These are phyloP conservation scores for Smutsia temminckii DNA, from an alignment of 2,797 vertebrate genomes.

Conservation along the genomic window DNA sequence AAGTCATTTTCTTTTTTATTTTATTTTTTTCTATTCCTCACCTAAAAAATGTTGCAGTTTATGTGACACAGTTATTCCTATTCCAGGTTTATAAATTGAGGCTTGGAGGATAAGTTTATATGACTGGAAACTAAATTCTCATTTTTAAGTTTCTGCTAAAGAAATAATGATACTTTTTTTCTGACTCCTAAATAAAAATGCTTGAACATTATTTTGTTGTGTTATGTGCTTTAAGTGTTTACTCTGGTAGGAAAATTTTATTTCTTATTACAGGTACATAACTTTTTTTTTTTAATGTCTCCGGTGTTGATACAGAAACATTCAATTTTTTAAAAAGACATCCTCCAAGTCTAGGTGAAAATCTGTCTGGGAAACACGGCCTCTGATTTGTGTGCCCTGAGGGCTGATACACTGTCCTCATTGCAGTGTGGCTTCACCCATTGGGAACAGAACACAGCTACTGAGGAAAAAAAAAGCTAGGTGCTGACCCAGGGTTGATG, in stretches of 20 bases:
- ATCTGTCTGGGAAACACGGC: neutral
- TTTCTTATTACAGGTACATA: slow-evolving; percentile 8
- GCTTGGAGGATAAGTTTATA: slow-evolving; percentile 13
- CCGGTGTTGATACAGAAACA: slow-evolving; percentile 23
- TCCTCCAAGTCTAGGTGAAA: neutral
- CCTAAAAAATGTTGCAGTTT: slow-evolving; percentile 57
- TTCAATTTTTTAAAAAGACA: neutral
- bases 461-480: too few relatives aligned
- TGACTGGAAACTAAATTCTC: slow-evolving; percentile 43
- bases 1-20: slow-evolving; percentile 66
- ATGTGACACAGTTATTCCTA: slow-evolving; percentile 57
- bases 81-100: slow-evolving; percentile 54
- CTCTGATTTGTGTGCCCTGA: neutral
- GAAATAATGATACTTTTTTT: slow-evolving; percentile 8
- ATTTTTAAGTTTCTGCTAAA: slow-evolving; percentile 35
- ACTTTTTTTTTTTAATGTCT: neutral
- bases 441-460: neutral
- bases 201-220: slow-evolving; percentile 13
- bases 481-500: fast-evolving
- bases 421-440: fast-evolving
- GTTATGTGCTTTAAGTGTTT: neutral
- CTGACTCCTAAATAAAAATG: slow-evolving; percentile 32
- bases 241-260: slow-evolving; percentile 1
- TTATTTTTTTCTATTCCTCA: slow-evolving; percentile 27
- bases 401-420: neutral